Base-by-base conservation (phyloP, 2,888 invertebrate species). In the Acrocera orbiculus region DNA sequence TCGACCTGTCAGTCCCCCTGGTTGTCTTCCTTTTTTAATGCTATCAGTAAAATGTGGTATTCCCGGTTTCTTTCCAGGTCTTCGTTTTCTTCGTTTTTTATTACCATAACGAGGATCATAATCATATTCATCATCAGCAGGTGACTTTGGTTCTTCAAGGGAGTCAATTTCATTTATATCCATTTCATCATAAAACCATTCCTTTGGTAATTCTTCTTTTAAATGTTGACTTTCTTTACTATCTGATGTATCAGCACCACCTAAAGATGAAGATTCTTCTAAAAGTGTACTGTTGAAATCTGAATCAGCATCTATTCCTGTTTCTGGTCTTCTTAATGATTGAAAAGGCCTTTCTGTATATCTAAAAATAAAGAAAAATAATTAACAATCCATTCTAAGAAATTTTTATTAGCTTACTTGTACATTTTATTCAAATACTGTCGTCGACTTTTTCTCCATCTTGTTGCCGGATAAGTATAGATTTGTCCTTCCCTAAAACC, bases 71-170 rank as follows among this genome's bases (percentile, higher is more conserved):
- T 56, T 55, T 11, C 54, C 54, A 3, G 51, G 49, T n/a, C 58
- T 50, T 27, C 55, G 54, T 46, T 58, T 60, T 48, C 57, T 54
- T 41, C 60, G 50, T 38, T 61, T 61, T 30, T 60, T 61, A 35
- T 50, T 58, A 7, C 61, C 61, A 39, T 61, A 61, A 10, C 59
- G 54, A 35, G 60, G 59, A 53, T 83, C 83, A 56, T 89, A 92
- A 54, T 92, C 92, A 51, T 85, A 82, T 57, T 92, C 92, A 10
- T 89, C 87, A 51, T 90, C 89, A 16, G 81, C 76, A 48, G 90
- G 89, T 24, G 82, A 76, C 51, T 90, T 89, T 0, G 81, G 86
- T 50, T 89, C 89, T 50, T 90, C 90, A 40, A 83, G 80, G 1
- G 79, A 79, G 47, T 89, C 90, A 62, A 86, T 83, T 53, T 92